Percentiles rank a stretch among this genome's conserved stretches.
Conservation (phyloP, 2,797 vertebrate genomes). For the Mus spretus region DNA sequence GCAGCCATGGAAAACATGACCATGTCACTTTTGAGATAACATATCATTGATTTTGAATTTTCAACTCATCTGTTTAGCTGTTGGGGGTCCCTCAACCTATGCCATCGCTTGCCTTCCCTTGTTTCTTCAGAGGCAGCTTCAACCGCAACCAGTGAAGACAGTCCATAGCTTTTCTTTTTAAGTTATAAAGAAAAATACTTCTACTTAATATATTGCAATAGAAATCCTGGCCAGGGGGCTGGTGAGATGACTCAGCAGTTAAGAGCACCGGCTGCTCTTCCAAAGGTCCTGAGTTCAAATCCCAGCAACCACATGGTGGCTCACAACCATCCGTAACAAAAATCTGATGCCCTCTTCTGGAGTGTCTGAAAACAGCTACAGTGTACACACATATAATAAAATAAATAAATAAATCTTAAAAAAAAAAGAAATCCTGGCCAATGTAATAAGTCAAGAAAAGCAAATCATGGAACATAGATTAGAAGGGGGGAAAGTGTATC, state of each 20-base stretch:
- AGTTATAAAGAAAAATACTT: background rate
- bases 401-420: too few relatives aligned
- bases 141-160: background rate
- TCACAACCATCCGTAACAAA: too few relatives aligned
- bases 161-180: background rate
- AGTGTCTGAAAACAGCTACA: too few relatives aligned
- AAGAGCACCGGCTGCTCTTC: too few relatives aligned
- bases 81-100: background rate
- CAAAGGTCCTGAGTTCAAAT: too few relatives aligned
- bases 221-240: background rate
- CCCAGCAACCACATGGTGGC: too few relatives aligned
- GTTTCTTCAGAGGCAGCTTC: conserved; percentile 11
- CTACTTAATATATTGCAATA: background rate
- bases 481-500: conserved; percentile 4
- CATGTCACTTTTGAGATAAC: background rate
- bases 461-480: conserved; percentile 6
- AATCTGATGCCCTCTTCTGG: too few relatives aligned
- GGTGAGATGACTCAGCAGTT: too few relatives aligned
- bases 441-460: conserved; percentile 46
- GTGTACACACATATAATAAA: too few relatives aligned
- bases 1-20: conserved; percentile 7
- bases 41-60: conserved; percentile 60
- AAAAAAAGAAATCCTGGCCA: background rate
- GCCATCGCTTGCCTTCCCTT: background rate
- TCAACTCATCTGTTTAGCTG: conserved; percentile 24